Conservation (phyloP, 2,113 vertebrate species). For the Ancistrus triradiatus region DNA sequence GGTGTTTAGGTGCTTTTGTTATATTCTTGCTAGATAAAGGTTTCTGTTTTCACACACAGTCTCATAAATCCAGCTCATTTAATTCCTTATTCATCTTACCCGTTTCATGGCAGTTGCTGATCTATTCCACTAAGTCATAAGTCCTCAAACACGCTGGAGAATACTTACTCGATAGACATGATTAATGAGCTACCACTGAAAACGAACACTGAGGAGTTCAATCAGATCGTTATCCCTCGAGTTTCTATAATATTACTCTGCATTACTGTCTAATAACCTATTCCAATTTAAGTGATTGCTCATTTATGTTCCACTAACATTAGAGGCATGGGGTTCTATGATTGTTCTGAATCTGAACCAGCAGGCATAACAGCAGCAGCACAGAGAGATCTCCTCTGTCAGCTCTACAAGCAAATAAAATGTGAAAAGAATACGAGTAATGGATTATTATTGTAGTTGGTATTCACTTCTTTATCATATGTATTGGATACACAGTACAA, state of each 20-base stretch:
- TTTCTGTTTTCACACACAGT: too few relatives aligned
- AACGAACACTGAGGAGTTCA: constrained; percentile 3
- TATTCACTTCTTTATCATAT: too few relatives aligned
- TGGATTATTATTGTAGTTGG: too few relatives aligned
- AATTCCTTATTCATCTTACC: neutral
- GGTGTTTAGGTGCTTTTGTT: neutral
- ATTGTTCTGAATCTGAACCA: constrained; percentile 1
- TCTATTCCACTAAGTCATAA: neutral
- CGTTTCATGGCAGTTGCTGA: neutral
- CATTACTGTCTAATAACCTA: neutral
- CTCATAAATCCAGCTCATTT: neutral
- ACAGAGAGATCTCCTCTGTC: neutral
- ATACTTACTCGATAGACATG: neutral
- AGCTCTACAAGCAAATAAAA: neutral
- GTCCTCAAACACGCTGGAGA: neutral
- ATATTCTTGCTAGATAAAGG: too few relatives aligned
- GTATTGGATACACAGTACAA: neutral
- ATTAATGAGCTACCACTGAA: constrained; percentile 8
- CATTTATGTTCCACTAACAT: constrained; percentile 2
- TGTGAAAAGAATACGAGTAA: too few relatives aligned
- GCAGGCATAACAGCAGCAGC: neutral
- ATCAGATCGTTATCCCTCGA: constrained; percentile 10
- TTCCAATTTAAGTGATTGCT: neutral
- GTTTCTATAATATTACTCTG: neutral
- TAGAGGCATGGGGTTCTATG: neutral